Evolutionary conservation across 2,888 invertebrate genomes (phyloP).

Genomic region (Rhingia campestris): DNA sequence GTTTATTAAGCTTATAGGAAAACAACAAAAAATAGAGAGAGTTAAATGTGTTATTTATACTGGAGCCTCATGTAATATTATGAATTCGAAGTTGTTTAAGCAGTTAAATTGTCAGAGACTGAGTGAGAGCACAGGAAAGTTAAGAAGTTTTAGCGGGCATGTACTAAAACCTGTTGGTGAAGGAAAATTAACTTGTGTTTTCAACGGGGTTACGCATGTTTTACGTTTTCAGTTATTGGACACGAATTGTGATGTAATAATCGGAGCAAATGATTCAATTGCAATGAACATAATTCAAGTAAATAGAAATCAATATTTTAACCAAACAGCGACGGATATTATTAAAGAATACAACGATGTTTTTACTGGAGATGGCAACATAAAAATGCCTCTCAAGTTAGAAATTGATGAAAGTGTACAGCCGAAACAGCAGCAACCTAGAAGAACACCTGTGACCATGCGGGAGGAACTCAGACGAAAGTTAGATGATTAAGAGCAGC

Average conservation of each 20-base stretch:
- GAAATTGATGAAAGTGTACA: constrained; percentile 7
- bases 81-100: constrained; percentile 1
- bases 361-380: constrained; percentile 13
- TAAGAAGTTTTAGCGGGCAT: constrained; percentile 23
- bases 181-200: neutral
- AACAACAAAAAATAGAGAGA: neutral
- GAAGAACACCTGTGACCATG: constrained; percentile 7
- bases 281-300: constrained; percentile 5
- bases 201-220: neutral
- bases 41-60: constrained; percentile 18
- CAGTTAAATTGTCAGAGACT: neutral
- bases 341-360: constrained; percentile 7
- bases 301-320: neutral
- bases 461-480: constrained; percentile 4
- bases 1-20: neutral
- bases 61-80: constrained; percentile 14
- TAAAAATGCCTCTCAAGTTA: neutral
- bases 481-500: neutral
- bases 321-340: neutral
- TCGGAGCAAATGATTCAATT: constrained; percentile 7
- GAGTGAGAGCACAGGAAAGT: neutral
- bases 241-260: constrained; percentile 3
- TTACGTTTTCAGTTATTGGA: neutral
- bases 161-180: constrained; percentile 3
- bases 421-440: constrained; percentile 15